These are phyloP conservation scores for Elmis aenea DNA, from an alignment of 2,888 invertebrate genomes.

Conservation along the genomic window DNA sequence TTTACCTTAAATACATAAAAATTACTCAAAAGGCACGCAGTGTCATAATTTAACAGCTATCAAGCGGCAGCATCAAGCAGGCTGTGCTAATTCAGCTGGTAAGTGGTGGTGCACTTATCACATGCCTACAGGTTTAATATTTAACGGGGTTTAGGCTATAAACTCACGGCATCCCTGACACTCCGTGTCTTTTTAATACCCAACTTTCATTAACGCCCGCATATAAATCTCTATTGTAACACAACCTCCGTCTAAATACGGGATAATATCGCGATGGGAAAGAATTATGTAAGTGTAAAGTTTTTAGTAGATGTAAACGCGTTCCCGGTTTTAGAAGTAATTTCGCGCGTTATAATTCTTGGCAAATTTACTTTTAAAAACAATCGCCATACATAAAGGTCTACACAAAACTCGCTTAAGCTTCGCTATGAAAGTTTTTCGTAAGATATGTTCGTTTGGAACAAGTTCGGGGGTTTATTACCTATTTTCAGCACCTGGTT, in stretches of 20 bases:
- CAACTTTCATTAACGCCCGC: constrained; percentile 45
- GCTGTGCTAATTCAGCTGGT: constrained; percentile 38
- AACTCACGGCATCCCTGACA: constrained; percentile 36
- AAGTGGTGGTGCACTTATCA: constrained; percentile 44
- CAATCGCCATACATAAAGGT: too few relatives aligned
- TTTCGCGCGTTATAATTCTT: constrained; percentile 7
- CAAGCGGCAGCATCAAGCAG: constrained; percentile 33
- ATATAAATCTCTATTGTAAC: constrained; percentile 47
- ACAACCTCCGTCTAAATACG: constrained; percentile 40
- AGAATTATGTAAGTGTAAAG: constrained; percentile 41
- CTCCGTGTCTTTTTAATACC: constrained; percentile 44
- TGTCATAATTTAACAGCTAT: constrained; percentile 40
- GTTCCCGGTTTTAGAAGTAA: constrained; percentile 13
- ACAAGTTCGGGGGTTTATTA: too few relatives aligned
- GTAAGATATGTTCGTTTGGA: too few relatives aligned
- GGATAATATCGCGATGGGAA: constrained; percentile 39
- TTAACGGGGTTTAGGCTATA: constrained; percentile 38
- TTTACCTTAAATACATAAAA: constrained; percentile 22
- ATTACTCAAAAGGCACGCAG: constrained; percentile 39
- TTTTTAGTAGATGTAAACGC: constrained; percentile 27
- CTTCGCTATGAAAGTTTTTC: too few relatives aligned
- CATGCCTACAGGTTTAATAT: constrained; percentile 44
- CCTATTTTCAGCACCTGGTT: too few relatives aligned
- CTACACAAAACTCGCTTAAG: too few relatives aligned
- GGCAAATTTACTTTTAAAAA: constrained; percentile 7